Base-by-base conservation (phyloP, 1,140 invertebrate species). In the Conopomorpha cramerella region DNA sequence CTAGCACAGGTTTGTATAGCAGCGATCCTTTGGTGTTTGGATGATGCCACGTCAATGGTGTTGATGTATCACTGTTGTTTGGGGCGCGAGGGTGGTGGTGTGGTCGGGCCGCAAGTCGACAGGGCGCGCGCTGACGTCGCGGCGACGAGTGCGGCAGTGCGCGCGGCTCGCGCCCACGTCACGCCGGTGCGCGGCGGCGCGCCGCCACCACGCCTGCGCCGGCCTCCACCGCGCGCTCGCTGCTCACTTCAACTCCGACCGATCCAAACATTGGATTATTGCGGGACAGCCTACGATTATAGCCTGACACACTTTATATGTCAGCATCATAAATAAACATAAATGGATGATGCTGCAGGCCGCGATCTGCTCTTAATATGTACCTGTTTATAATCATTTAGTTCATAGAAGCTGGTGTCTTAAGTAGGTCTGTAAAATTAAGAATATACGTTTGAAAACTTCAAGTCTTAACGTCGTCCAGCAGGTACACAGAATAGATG, bases 111-210 rank as follows among this genome's bases (percentile, higher is more conserved):
- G 49, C 49, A 23, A 30, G 15, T 19, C 19, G 30, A 27, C 51
- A 53, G 55, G 48, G 51, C 46, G 53, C 44, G 49, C 38, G 41
- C 45, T 39, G 46, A 26, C 33, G 43, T 38, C 45, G 45, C 30
- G 30, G 16, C 37, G 49, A 37, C 38, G 42, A 40, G 43, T 36
- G 39, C 25, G 34, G 30, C 41, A 56, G 43, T 45, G 50, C 41
- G 39, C 36, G 36, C 16, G 27, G 36, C 27, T 16, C 51, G 53
- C 52, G 48, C 38, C 55, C 54, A 71, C 66, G 58, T 74, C 70
- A 71, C 49, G 39, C 45, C 54, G 55, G 39, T 70, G 70, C 67
- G 70, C 70, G 57, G 58, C 66, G 67, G 57, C 62, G 67, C 59
- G 58, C 51, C 49, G 51, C 34, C 41, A 31, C 38, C 47, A 51